Evolutionary conservation across 2,113 vertebrate species (phyloP), one percentile per base, ranked within the genome.

Genomic region (Aptenodytes forsteri): DNA sequence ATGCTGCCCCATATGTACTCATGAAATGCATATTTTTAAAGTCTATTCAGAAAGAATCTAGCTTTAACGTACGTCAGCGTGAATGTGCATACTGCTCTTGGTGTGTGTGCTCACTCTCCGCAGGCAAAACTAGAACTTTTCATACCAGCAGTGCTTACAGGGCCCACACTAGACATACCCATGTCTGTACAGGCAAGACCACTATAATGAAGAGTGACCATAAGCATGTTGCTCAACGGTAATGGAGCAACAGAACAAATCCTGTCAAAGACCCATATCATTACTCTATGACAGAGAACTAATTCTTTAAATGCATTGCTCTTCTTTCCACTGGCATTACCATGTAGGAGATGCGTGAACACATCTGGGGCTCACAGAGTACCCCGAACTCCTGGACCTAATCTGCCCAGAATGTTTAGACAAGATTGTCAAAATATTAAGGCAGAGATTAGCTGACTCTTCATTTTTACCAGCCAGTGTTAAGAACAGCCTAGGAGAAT

Each of bases 21-120:
- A 52, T 16, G 26, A 83, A 91, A 91, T 7, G 32, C 1, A 0
- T 59, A 36, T 38, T 92, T 92, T 85, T 22, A 4, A 62, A 75
- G 17, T 29, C 27, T 42, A 7, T 42, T 86, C 38, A 72, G 65
- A 47, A 89, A 85, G 56, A 84, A 82, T 1, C 3, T 32, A 40
- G 69, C 30, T 82, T 78, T 82, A 85, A 52, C 0, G 11, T 36
- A 78, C 3, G 4, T 27, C 23, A 46, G 50, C 6, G 17, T 13
- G 38, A 50, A 50, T 0, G 0, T n/a, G 23, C 72, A 46, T 26
- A 81, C 4, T 1, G 0, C 21, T 70, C 38, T 23, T 46, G n/a
- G 32, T 4, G 0, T 3, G 15, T 10, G 25, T 5, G 19, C 14
- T 65, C 38, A 26, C 29, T 40, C 56, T 42, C 52, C 5, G 2